Base-by-base conservation (phyloP, 2,113 vertebrate species). In the Hemiscyllium ocellatum region DNA sequence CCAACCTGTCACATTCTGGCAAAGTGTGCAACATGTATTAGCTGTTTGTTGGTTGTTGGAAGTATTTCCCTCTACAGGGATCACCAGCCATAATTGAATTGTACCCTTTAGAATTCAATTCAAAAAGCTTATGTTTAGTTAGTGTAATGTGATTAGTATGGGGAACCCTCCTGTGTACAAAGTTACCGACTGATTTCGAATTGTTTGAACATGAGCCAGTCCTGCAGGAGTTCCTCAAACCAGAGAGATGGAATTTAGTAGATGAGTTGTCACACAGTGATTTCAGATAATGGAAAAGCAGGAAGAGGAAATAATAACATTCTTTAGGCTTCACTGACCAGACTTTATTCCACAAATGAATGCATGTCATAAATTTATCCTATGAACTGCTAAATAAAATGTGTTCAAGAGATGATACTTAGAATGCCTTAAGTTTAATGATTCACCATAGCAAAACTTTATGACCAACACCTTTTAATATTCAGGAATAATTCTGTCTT, bases 291-390 rank as follows among this genome's bases (percentile, higher is more conserved):
- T 87, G 7, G 85, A 87, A 47, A 50, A 12, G 47, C 85, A 87
- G 85, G 42, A 50, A 87, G 85, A 87, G 85, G 50, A 87, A 87
- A 87, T 87, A 85, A 85, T 78, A 42, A 50, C 42, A 87, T 47
- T 26, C 85, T 52, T 87, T 24, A 87, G 26, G 85, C 50, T 50
- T 52, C 47, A 47, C 85, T 26, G 24, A 12, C 47, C 12, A 12
- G 85, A 52, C 85, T 87, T 87, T 50, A 61, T 24, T 87, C 85
- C 85, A 52, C 26, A 50, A 50, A 87, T 47, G 52, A 24, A 12
- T 87, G 22, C 50, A 50, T 42, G n/a, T 83, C 78, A 42, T 20
- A 37, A 42, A 83, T 37, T 19, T 83, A 15, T n/a, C n/a, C n/a
- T 42, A 42, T 19, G n/a, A 42, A 42, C n/a, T n/a, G 76, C 37